Conservation (phyloP, 2,888 invertebrate species). For the Gastrophysa polygoni region DNA sequence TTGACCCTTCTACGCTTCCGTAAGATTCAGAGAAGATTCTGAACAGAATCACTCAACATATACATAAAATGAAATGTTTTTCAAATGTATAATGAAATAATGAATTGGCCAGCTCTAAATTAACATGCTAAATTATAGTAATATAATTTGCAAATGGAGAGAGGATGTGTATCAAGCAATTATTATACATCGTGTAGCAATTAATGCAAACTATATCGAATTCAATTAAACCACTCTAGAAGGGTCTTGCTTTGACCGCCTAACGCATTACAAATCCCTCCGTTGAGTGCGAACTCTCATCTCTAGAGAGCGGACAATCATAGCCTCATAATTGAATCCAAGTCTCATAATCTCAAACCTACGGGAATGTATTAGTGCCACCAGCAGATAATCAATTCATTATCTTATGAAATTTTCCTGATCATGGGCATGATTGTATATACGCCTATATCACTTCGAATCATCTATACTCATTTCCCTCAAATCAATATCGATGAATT, state of each 20-base stretch:
- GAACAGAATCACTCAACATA: not conserved
- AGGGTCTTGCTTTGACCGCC: constrained; percentile 49
- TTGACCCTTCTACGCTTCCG: too few species aligned
- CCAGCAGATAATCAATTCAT: too few species aligned
- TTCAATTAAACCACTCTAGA: constrained; percentile 50
- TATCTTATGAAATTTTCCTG: too few species aligned
- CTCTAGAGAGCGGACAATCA: constrained; percentile 23
- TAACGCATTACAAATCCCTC: constrained; percentile 51
- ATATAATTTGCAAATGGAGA: constrained; percentile 48
- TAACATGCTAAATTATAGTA: constrained; percentile 34
- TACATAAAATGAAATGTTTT: constrained; percentile 34
- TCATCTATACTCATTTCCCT: too few species aligned
- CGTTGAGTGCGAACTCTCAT: constrained; percentile 38
- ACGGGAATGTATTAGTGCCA: too few species aligned
- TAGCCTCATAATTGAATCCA: too few species aligned
- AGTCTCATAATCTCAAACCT: too few species aligned
- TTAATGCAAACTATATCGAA: constrained; percentile 55
- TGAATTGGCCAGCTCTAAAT: constrained; percentile 40
- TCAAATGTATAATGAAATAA: constrained; percentile 41
- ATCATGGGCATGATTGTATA: too few species aligned
- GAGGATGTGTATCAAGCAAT: constrained; percentile 48
- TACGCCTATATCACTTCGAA: too few species aligned
- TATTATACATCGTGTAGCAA: constrained; percentile 51
- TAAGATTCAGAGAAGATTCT: too few species aligned
- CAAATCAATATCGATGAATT: too few species aligned